These are phyloP conservation scores for Drosophila sechellia DNA, from an alignment of 1,140 invertebrate species.

Conservation along the genomic window DNA sequence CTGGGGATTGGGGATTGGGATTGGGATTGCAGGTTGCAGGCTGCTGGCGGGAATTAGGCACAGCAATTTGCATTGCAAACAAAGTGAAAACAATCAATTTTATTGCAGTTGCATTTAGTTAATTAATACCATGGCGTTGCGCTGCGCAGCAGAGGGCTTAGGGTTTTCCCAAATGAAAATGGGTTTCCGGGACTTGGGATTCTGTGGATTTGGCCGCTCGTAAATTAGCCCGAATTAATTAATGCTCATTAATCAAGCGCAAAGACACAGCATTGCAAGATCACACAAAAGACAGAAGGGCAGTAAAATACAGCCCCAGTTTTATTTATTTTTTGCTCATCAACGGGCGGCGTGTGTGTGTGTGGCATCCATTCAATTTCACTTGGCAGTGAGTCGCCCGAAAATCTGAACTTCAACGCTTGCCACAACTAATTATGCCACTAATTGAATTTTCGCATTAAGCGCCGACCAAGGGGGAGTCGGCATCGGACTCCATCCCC, in stretches of 20 bases:
- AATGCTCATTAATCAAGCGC: slow-evolving; percentile 76
- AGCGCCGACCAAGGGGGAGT: slow-evolving; percentile 51
- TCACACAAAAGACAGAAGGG: slow-evolving; percentile 56
- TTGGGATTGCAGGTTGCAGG: slow-evolving; percentile 15
- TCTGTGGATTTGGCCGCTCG: slow-evolving; percentile 17
- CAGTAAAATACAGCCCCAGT: slow-evolving; percentile 31
- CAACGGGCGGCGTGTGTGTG: slow-evolving; percentile 20
- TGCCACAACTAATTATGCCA: slow-evolving; percentile 83
- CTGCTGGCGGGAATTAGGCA: slow-evolving; percentile 56
- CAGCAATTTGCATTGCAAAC: slow-evolving; percentile 81
- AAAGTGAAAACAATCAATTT: slow-evolving; percentile 84
- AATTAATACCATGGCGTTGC: slow-evolving; percentile 73
- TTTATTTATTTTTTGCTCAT: slow-evolving; percentile 36
- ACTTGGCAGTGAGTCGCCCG: slow-evolving; percentile 36
- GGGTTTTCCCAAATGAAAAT: slow-evolving; percentile 44
- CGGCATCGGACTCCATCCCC: slow-evolving; percentile 27
- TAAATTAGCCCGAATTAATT: slow-evolving; percentile 80
- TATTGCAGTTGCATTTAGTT: slow-evolving; percentile 83
- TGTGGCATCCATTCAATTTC: slow-evolving; percentile 61
- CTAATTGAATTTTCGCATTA: slow-evolving; percentile 83
- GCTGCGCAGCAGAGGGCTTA: slow-evolving; percentile 31
- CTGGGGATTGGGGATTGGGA: slow-evolving; percentile 7
- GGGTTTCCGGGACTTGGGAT: not conserved
- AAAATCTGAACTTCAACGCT: slow-evolving; percentile 81
- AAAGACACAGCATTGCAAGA: slow-evolving; percentile 63